Percentiles rank a stretch among this genome's conserved stretches.
Conservation (phyloP, 2,797 vertebrate species). For the Danio tinwini region DNA sequence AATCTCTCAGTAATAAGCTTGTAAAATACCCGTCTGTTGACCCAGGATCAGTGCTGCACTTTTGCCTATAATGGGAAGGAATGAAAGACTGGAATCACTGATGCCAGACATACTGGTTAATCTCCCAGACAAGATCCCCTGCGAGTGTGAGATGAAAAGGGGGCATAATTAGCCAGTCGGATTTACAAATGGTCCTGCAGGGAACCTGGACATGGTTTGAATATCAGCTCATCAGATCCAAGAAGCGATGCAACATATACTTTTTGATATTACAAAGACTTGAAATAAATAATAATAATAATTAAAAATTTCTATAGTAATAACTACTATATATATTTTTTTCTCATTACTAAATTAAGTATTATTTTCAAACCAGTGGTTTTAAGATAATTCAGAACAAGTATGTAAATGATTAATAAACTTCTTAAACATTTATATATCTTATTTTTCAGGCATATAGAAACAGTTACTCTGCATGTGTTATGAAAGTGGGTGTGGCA, state of each 20-base stretch:
- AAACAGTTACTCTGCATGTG: too few relatives aligned
- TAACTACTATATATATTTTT: too few relatives aligned
- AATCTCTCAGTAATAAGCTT: conserved; percentile 2
- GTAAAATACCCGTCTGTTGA: background rate
- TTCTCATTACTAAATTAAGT: too few relatives aligned
- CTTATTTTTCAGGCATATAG: too few relatives aligned
- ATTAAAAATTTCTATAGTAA: too few relatives aligned
- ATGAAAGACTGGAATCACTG: background rate
- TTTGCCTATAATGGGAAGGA: conserved; percentile 11
- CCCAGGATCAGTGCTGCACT: conserved; percentile 7
- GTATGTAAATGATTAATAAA: too few relatives aligned
- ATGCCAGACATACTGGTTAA: conserved; percentile 3
- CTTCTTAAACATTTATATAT: too few relatives aligned
- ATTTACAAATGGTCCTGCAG: conserved; percentile 33
- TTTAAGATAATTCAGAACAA: too few relatives aligned
- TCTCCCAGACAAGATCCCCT: conserved; percentile 14
- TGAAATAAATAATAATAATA: background rate
- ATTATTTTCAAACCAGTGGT: too few relatives aligned
- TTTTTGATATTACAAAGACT: background rate
- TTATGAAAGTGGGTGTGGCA: too few relatives aligned
- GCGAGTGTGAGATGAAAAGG: conserved; percentile 23
- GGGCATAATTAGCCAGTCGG: background rate
- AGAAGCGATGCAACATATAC: background rate
- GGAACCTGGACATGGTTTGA: background rate
- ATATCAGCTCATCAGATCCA: background rate